Percentiles rank a stretch among this genome's conserved stretches.
These are phyloP conservation scores for Danio tinwini DNA, from an alignment of 2,797 vertebrate species.

Conservation along the genomic window DNA sequence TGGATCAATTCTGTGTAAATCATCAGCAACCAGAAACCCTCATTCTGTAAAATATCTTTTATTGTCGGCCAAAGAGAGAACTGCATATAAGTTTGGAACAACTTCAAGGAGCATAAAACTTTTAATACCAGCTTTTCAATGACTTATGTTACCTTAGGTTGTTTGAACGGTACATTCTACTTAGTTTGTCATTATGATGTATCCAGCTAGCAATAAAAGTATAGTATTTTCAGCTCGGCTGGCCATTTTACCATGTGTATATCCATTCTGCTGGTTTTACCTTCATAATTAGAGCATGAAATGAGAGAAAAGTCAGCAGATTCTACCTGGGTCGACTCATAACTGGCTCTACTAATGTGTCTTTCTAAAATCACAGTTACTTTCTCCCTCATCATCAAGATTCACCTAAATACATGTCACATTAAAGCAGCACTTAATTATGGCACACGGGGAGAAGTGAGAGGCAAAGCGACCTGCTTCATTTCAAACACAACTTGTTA, in stretches of 20 bases:
- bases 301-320: neutral
- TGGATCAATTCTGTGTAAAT: too few relatives aligned
- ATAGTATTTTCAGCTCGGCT: neutral
- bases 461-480: constrained; percentile 39
- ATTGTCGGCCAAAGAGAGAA: too few relatives aligned
- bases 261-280: neutral
- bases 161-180: neutral
- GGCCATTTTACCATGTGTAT: neutral
- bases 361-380: neutral
- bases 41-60: too few relatives aligned
- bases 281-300: neutral
- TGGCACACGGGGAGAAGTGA: constrained; percentile 29
- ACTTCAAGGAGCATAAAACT: too few relatives aligned
- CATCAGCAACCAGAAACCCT: too few relatives aligned
- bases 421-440: constrained; percentile 48
- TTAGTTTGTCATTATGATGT: neutral
- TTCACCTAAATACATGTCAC: constrained; percentile 34
- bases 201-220: neutral
- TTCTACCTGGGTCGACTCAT: constrained; percentile 13
- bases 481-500: constrained; percentile 52
- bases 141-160: neutral
- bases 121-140: neutral
- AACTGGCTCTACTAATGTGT: constrained; percentile 5
- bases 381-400: constrained; percentile 11
- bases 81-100: too few relatives aligned